phyloP scores from a whole-genome alignment of 1,140 invertebrate genomes.

The Oryctes rhinoceros region DNA sequence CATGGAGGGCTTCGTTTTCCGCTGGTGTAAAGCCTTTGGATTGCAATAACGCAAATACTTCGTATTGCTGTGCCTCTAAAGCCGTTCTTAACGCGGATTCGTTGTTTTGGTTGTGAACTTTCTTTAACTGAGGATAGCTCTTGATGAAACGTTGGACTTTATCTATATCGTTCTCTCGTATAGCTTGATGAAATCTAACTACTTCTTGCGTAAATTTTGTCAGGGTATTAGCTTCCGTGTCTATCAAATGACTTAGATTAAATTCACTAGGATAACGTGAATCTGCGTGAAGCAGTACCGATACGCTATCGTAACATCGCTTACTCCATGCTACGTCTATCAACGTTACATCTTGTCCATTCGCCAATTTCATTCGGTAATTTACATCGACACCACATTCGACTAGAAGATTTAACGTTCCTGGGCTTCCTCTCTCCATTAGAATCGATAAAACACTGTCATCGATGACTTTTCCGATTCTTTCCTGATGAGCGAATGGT shows the following conservation, averaged over 20 bases:
- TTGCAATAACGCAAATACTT: not conserved
- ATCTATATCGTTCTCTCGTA: not conserved
- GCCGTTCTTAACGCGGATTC: not conserved
- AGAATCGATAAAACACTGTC: not conserved
- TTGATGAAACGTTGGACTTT: not conserved
- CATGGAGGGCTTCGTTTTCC: not conserved
- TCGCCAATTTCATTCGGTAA: not conserved
- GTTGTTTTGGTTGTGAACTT: not conserved
- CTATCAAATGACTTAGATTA: not conserved
- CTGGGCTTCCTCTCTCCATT: not conserved
- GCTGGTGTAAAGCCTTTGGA: not conserved
- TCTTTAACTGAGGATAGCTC: not conserved
- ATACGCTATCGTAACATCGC: not conserved
- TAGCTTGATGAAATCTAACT: not conserved
- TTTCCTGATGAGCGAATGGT: not conserved
- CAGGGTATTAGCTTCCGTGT: not conserved
- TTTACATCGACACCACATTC: not conserved
- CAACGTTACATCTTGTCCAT: not conserved
- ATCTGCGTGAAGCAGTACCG: not conserved
- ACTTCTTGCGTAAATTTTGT: not conserved
- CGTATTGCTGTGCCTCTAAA: not conserved
- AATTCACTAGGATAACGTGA: not conserved
- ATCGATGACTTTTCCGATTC: not conserved
- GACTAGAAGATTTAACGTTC: not conserved
- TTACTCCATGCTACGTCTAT: not conserved